Evolutionary conservation across 2,888 invertebrate genomes (phyloP), one percentile per base, ranked within the genome.

Genomic region (Drosophila phalerata): DNA sequence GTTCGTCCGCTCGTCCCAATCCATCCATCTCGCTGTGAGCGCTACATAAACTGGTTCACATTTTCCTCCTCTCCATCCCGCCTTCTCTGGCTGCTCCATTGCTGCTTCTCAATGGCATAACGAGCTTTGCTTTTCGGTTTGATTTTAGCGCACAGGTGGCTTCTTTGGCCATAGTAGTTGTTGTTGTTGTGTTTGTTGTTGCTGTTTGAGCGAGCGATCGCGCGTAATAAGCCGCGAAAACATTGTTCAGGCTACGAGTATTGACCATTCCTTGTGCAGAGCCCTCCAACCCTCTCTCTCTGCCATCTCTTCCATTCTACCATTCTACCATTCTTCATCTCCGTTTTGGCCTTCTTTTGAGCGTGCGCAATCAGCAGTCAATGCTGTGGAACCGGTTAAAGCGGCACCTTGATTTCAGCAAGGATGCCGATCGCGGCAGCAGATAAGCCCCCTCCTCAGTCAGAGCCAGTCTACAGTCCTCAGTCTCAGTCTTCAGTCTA

Each of bases 221-320:
- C 83, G 77, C 85, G 83, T 90, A 90, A 89, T 89, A 91, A 91
- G 90, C 90, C 85, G 91, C 90, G 90, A 91, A 91, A 91, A 89
- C 89, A 91, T 88, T 89, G 85, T 80, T 85, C 83, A 79, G 83
- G 76, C 61, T 74, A 61, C 61, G 79, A 76, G 71, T 71, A 87
- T 84, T 85, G 73, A 62, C 58, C 69, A 69, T 53, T 68, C 53
- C 53, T n/a, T 38, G 28, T 60, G 17, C 53, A 17, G 28, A 56
- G 17, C 53, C n/a, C 47, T 3, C 25, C n/a, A 30, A 52, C 0
- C 40, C 30, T 5, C 42, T 6, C 15, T 17, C 11, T 11, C 9
- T 17, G 11, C 34, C 56, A 2, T n/a, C n/a, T 40, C 56, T 4
- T 3, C 9, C 30, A 3, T 11, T 1, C 4, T 8, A 2, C 25